These are phyloP conservation scores for Scaptodrosophila latifasciaeformis DNA, from an alignment of 2,888 invertebrate species.

Conservation along the genomic window DNA sequence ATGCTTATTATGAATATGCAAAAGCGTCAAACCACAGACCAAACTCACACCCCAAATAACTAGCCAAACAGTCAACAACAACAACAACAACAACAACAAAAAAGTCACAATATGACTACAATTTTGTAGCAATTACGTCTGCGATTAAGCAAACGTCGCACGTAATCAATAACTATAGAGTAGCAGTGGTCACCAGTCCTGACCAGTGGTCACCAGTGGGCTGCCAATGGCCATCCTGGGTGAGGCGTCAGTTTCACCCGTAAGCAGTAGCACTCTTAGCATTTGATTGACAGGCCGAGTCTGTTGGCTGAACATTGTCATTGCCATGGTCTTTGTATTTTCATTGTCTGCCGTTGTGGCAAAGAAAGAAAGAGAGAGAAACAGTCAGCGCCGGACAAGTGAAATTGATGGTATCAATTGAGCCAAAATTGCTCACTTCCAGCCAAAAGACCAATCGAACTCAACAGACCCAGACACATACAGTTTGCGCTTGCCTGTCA, in stretches of 20 bases:
- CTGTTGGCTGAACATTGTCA: constrained; percentile 55
- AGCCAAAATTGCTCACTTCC: constrained; percentile 50
- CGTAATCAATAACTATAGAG: constrained; percentile 53
- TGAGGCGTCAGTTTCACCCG: constrained; percentile 47
- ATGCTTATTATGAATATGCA: constrained; percentile 48
- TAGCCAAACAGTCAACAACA: constrained; percentile 38
- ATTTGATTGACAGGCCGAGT: constrained; percentile 43
- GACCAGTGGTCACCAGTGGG: neutral
- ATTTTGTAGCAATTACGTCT: constrained; percentile 49
- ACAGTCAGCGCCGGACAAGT: constrained; percentile 40
- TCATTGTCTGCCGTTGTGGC: constrained; percentile 2
- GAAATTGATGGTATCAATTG: constrained; percentile 49
- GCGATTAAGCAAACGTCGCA: constrained; percentile 52
- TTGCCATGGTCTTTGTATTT: constrained; percentile 25
- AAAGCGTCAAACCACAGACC: constrained; percentile 32
- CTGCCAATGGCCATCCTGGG: constrained; percentile 1
- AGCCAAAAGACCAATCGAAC: neutral
- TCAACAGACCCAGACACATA: no score
- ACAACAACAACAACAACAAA: no score
- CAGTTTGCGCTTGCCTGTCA: no score
- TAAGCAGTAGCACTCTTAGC: constrained; percentile 6
- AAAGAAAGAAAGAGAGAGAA: no score
- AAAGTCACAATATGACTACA: constrained; percentile 31
- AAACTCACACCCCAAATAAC: constrained; percentile 10
- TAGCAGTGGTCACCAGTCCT: neutral